Evolutionary conservation across 2,113 vertebrate genomes (phyloP), one percentile per base, ranked within the genome.

Genomic region (Trogon surrucura): DNA sequence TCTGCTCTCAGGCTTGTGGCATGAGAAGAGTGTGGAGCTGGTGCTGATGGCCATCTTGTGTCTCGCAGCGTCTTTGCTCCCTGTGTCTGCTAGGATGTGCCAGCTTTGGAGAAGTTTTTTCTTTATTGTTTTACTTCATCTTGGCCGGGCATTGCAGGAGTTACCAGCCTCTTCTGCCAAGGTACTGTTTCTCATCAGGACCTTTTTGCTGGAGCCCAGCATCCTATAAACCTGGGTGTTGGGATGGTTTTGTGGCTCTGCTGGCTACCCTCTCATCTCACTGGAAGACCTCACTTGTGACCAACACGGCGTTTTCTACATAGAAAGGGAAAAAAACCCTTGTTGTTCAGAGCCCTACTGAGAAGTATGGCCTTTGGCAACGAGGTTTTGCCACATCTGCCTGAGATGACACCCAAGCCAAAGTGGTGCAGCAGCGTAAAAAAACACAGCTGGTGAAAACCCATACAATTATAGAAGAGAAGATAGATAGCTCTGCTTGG

Each of bases 101-200:
- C 27, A 70, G 30, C 21, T 72, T 20, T 16, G 73, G 45, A 65
- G 21, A 32, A 57, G 5, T 9, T 62, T 47, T 47, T 54, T 19
- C 20, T 53, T 84, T 0, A 0, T 3, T 56, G 16, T 34, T 88
- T 65, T 71, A 19, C 8, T 34, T 30, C 6, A 53, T 45, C 38
- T 41, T 29, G 21, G 53, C 3, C 14, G 13, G 64, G 10, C 29
- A 18, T 11, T 48, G 9, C 32, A n/a, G 41, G 62, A 73, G 18
- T 38, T 67, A 36, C 6, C 48, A 48, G 16, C 29, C 6, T 25
- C 30, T 69, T 77, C 8, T 50, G 60, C 41, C n/a, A 86, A 70
- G 22, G 25, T 36, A 11, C 15, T 29, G 10, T 54, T 91, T 60
- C 53, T 48, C 18, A 9, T 20, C 26, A 41, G 26, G 66, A 60